phyloP scores from a whole-genome alignment of 2,888 invertebrate species.

The Cerastis leucographa region DNA sequence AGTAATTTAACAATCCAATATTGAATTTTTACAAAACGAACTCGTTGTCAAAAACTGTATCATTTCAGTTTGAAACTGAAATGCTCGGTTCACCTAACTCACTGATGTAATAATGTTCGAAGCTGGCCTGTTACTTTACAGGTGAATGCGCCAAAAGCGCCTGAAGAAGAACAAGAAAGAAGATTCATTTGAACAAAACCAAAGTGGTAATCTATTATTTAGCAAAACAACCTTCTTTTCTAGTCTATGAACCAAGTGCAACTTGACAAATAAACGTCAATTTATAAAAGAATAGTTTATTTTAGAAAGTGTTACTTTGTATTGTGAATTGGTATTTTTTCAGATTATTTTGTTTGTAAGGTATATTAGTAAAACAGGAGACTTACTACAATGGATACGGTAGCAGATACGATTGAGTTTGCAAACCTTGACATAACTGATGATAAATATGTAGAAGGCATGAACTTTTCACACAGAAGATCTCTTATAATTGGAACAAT shows the following conservation, averaged over 20 bases:
- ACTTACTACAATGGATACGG: conserved; percentile 15
- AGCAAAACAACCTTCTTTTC: conserved; percentile 26
- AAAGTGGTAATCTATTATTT: not conserved
- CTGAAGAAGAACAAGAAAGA: not conserved
- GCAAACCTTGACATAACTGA: conserved; percentile 70
- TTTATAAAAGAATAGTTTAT: not conserved
- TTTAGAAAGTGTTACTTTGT: conserved; percentile 21
- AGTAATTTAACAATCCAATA: not conserved
- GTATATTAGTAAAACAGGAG: conserved; percentile 9
- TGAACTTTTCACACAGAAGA: conserved; percentile 67
- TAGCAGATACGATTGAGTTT: conserved; percentile 56
- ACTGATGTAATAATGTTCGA: not conserved
- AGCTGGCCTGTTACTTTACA: not conserved
- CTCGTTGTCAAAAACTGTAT: not conserved
- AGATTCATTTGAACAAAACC: not conserved
- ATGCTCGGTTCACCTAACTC: not conserved
- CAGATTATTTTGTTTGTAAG: conserved; percentile 5
- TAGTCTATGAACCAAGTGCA: not conserved
- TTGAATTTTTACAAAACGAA: not conserved
- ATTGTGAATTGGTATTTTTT: conserved; percentile 6
- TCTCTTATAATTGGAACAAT: conserved; percentile 76
- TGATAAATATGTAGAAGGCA: conserved; percentile 50
- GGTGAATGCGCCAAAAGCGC: not conserved
- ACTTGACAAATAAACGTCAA: conserved; percentile 31
- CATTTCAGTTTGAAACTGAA: not conserved